phyloP scores from a whole-genome alignment of 2,888 invertebrate genomes.

The Dasypogon diadema region DNA sequence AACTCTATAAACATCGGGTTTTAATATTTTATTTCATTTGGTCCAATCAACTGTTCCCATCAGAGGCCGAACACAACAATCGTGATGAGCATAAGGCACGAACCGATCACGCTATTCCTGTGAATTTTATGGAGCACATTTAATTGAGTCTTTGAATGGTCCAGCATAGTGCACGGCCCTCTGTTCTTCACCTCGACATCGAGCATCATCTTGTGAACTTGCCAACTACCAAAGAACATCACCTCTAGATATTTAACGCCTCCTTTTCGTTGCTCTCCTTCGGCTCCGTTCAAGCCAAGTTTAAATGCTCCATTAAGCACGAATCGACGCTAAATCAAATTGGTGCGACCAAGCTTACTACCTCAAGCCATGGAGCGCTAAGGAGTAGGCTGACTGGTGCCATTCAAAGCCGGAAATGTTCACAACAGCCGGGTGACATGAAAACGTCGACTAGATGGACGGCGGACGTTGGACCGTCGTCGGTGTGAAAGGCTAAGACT shows the following conservation, averaged over 20 bases:
- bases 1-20: slow-evolving; percentile 16
- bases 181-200: neutral
- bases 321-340: slow-evolving; percentile 44
- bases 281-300: slow-evolving; percentile 18
- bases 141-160: slow-evolving; percentile 45
- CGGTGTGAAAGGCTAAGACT: neutral
- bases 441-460: slow-evolving; percentile 16
- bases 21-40: slow-evolving; percentile 21
- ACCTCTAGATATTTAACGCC: slow-evolving; percentile 46
- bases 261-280: slow-evolving; percentile 28
- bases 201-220: neutral
- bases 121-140: slow-evolving; percentile 48
- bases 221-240: slow-evolving; percentile 15
- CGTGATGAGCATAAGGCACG: slow-evolving; percentile 51
- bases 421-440: neutral
- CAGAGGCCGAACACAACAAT: slow-evolving; percentile 14
- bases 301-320: slow-evolving; percentile 48
- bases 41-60: slow-evolving; percentile 26
- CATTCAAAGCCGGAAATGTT: slow-evolving; percentile 42
- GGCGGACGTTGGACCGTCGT: too few relatives aligned
- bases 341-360: slow-evolving; percentile 1
- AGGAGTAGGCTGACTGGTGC: neutral
- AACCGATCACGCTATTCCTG: slow-evolving; percentile 46
- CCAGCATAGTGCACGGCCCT: slow-evolving; percentile 2
- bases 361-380: neutral